Evolutionary conservation across 2,888 invertebrate genomes (phyloP).

Genomic region (Brachycybe producta): DNA sequence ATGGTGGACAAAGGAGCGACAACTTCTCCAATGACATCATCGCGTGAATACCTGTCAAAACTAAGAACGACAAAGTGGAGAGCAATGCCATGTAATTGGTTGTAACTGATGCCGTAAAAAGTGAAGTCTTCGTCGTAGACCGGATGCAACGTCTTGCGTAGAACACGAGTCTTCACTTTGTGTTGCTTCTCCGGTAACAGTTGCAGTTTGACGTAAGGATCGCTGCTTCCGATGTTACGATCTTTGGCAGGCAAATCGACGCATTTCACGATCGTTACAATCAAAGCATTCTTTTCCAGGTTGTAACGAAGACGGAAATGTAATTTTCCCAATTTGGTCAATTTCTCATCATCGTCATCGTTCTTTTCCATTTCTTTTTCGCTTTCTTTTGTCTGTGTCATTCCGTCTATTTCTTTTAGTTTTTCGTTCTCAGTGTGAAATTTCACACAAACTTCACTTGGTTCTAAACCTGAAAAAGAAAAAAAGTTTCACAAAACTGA

Average conservation of each 20-base stretch:
- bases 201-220: conserved; percentile 96
- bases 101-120: conserved; percentile 82
- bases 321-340: conserved; percentile 66
- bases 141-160: conserved; percentile 89
- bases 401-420: conserved; percentile 21
- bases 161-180: conserved; percentile 90
- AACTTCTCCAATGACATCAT: conserved; percentile 96
- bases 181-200: conserved; percentile 94
- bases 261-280: conserved; percentile 83
- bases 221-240: conserved; percentile 63
- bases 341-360: conserved; percentile 35
- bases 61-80: conserved; percentile 78
- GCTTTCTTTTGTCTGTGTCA: conserved; percentile 21
- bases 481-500: neutral
- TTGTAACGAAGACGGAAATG: conserved; percentile 84
- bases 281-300: conserved; percentile 74
- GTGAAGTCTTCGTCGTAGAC: conserved; percentile 98
- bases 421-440: conserved; percentile 44
- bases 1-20: conserved; percentile 49
- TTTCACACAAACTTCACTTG: conserved; percentile 30
- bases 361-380: conserved; percentile 33
- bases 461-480: neutral
- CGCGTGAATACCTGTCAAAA: conserved; percentile 94
- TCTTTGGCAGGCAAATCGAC: conserved; percentile 75
- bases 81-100: conserved; percentile 76